phyloP scores from a whole-genome alignment of 2,113 vertebrate genomes.

The Gymnogyps californianus region DNA sequence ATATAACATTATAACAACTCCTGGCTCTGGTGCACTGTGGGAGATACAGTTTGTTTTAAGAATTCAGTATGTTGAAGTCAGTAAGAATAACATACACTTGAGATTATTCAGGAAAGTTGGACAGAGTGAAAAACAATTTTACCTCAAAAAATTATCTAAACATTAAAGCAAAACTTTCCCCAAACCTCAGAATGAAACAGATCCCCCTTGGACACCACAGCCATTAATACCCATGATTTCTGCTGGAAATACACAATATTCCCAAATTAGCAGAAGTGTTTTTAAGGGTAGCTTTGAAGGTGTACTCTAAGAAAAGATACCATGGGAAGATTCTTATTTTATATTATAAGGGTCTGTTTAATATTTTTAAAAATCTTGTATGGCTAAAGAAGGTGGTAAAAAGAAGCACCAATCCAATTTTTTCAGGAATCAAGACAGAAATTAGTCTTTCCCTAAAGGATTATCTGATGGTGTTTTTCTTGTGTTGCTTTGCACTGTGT shows the following conservation, averaged over 20 bases:
- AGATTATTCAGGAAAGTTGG: not conserved
- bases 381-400: not conserved
- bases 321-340: not conserved
- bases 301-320: not conserved
- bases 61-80: not conserved
- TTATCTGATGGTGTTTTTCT: not conserved
- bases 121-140: not conserved
- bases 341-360: not conserved
- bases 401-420: not conserved
- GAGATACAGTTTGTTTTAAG: not conserved
- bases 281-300: not conserved
- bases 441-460: not conserved
- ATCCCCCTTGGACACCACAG: not conserved
- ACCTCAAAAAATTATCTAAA: not conserved
- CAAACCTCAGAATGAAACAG: not conserved
- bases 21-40: not conserved
- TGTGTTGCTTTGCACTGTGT: not conserved
- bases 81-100: not conserved
- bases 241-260: not conserved
- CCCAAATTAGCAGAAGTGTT: not conserved
- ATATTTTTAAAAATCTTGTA: not conserved
- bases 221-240: not conserved
- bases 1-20: not conserved
- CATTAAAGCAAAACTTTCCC: not conserved
- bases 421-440: not conserved